Conservation (phyloP, 2,113 vertebrate genomes). For the Agapornis roseicollis region DNA sequence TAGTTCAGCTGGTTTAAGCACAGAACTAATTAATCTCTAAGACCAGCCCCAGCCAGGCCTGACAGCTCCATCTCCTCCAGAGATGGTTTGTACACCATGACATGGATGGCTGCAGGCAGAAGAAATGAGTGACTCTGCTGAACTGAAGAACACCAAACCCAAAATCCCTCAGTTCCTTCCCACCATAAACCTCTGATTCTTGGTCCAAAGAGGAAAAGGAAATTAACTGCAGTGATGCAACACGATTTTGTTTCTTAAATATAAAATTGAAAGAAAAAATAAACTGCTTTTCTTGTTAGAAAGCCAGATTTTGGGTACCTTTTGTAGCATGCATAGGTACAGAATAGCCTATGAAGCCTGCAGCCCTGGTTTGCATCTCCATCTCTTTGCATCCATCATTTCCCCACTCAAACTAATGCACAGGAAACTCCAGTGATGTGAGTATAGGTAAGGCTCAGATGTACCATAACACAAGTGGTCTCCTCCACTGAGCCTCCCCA, state of each 20-base stretch:
- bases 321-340: neutral
- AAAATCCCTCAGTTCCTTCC: neutral
- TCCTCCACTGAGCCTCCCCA: neutral
- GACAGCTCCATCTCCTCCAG: neutral
- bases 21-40: neutral
- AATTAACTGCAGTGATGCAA: neutral
- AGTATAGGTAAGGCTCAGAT: neutral
- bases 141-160: neutral
- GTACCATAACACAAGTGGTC: rapidly evolving
- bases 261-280: neutral
- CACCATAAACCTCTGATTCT: neutral
- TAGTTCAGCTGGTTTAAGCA: neutral
- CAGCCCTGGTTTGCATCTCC: neutral
- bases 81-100: neutral
- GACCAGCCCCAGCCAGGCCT: neutral
- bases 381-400: neutral
- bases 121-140: neutral
- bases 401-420: neutral
- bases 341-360: neutral
- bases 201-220: neutral
- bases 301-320: neutral
- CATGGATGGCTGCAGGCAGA: neutral
- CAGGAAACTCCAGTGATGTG: neutral
- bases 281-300: neutral
- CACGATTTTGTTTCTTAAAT: neutral